These are phyloP conservation scores for Argya squamiceps DNA, from an alignment of 2,797 vertebrate genomes.

Conservation along the genomic window DNA sequence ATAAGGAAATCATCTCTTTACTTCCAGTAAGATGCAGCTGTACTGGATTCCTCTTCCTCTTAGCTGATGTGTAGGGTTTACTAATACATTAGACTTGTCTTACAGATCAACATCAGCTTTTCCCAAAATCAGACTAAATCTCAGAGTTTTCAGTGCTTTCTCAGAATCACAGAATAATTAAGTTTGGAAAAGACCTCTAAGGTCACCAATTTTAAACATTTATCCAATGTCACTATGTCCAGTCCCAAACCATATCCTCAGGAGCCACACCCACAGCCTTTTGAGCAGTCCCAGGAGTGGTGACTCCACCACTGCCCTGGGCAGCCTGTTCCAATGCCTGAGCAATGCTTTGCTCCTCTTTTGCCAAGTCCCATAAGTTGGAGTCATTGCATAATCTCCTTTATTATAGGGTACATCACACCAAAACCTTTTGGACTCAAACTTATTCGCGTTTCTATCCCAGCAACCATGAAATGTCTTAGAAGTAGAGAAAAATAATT, in stretches of 20 bases:
- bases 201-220: not conserved
- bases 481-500: not conserved
- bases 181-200: not conserved
- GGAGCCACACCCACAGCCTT: not conserved
- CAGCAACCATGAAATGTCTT: not conserved
- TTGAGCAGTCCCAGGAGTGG: not conserved
- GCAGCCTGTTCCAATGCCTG: not conserved
- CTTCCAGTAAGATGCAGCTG: not conserved
- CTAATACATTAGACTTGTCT: not conserved
- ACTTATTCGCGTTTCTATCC: not conserved
- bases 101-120: not conserved
- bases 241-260: not conserved
- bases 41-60: not conserved
- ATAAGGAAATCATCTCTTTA: not conserved
- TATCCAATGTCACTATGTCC: not conserved
- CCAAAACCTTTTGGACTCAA: not conserved
- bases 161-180: not conserved
- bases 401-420: not conserved
- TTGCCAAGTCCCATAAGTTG: not conserved
- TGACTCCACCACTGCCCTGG: not conserved
- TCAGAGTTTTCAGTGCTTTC: not conserved
- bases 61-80: not conserved
- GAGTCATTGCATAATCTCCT: not conserved
- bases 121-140: not conserved
- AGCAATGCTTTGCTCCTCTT: not conserved